phyloP scores from a whole-genome alignment of 2,888 invertebrate species.

The Ctena decussata region DNA sequence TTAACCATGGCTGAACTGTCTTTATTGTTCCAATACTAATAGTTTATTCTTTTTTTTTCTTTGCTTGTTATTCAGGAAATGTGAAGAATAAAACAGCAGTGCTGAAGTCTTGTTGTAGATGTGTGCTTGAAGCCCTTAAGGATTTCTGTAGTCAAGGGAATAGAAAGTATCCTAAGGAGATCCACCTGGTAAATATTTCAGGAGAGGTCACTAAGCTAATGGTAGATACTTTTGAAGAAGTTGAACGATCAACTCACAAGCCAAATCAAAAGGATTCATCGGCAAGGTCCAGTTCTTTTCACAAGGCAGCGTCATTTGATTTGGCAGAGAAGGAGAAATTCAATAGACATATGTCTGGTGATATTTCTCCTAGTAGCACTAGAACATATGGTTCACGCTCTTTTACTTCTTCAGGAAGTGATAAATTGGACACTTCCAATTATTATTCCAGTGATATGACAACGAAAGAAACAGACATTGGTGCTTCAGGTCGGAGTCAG shows the following conservation, averaged over 20 bases:
- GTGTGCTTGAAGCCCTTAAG: not conserved
- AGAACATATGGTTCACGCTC: not conserved
- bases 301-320: not conserved
- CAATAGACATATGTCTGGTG: not conserved
- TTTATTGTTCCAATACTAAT: too few relatives aligned
- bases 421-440: not conserved
- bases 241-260: not conserved
- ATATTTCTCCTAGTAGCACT: not conserved
- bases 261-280: not conserved
- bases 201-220: not conserved
- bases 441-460: not conserved
- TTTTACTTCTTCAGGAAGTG: not conserved
- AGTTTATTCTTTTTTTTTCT: too few relatives aligned
- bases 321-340: too few relatives aligned
- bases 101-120: not conserved
- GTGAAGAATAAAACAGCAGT: not conserved
- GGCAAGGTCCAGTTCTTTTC: not conserved
- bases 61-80: not conserved
- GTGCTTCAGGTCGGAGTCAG: not conserved
- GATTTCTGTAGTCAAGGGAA: not conserved
- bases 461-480: not conserved
- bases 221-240: not conserved
- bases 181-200: not conserved
- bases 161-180: not conserved
- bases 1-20: too few relatives aligned